Conservation (phyloP, 2,113 vertebrate species). For the Leptosomus discolor region DNA sequence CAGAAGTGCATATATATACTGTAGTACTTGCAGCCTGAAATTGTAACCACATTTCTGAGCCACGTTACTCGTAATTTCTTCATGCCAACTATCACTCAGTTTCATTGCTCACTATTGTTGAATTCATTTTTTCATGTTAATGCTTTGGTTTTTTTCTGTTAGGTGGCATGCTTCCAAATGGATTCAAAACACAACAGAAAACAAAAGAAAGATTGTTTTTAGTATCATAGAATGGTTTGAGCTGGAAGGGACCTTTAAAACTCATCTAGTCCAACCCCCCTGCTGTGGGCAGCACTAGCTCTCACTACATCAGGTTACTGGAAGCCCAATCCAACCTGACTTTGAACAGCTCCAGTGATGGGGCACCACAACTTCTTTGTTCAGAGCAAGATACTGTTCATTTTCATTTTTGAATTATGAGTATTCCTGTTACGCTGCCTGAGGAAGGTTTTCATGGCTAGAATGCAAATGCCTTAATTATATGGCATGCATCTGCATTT, state of each 20-base stretch:
- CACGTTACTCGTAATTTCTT: neutral
- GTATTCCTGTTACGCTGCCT: neutral
- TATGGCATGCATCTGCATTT: neutral
- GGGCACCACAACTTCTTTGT: neutral
- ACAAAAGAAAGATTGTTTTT: too few species aligned
- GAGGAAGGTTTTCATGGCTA: neutral
- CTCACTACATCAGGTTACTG: neutral
- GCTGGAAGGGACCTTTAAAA: neutral
- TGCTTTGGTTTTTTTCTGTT: neutral
- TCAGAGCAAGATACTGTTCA: neutral
- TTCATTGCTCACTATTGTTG: neutral
- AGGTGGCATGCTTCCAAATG: neutral
- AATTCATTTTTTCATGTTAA: neutral
- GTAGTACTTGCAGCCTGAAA: neutral
- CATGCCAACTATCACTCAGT: accelerated
- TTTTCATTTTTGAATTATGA: neutral
- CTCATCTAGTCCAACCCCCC: accelerated
- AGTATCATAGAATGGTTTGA: neutral
- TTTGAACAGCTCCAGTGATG: too few species aligned
- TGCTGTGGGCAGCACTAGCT: accelerated
- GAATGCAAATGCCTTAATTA: neutral
- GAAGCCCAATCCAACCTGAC: neutral
- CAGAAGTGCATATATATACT: neutral
- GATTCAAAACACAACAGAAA: too few species aligned
- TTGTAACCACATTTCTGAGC: neutral